Evolutionary conservation across 2,797 vertebrate genomes (phyloP).

Genomic region (Dicrostonyx torquatus): DNA sequence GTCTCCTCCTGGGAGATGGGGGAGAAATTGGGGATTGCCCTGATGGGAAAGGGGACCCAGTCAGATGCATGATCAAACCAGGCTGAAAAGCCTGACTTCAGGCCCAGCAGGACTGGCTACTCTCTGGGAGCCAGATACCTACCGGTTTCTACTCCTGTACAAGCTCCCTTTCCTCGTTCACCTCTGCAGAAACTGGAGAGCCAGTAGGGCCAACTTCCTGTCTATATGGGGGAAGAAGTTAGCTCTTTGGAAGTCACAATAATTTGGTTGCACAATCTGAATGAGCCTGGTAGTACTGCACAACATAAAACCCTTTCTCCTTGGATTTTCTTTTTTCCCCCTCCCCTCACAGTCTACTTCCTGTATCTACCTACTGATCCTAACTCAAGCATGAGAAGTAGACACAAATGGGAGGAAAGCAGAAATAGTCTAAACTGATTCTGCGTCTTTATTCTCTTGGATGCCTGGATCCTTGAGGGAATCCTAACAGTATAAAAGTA

Average conservation of each 20-base stretch:
- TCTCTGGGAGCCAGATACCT: background rate
- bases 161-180: background rate
- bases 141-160: rapidly evolving
- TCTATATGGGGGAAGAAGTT: background rate
- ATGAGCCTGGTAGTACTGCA: background rate
- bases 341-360: too few species aligned
- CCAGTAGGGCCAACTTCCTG: background rate
- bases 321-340: background rate
- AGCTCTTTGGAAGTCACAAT: background rate
- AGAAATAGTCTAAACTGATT: background rate
- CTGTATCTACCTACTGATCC: background rate
- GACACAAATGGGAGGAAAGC: background rate
- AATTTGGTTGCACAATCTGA: background rate
- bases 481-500: background rate
- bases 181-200: background rate
- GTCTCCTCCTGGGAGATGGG: rapidly evolving
- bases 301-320: background rate
- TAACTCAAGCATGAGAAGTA: background rate
- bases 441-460: background rate
- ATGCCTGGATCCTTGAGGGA: background rate
- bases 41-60: background rate
- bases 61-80: background rate
- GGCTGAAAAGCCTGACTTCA: background rate
- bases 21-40: background rate
- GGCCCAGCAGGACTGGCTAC: background rate